phyloP scores from a whole-genome alignment of 2,113 vertebrate genomes.

The Nanorana parkeri region DNA sequence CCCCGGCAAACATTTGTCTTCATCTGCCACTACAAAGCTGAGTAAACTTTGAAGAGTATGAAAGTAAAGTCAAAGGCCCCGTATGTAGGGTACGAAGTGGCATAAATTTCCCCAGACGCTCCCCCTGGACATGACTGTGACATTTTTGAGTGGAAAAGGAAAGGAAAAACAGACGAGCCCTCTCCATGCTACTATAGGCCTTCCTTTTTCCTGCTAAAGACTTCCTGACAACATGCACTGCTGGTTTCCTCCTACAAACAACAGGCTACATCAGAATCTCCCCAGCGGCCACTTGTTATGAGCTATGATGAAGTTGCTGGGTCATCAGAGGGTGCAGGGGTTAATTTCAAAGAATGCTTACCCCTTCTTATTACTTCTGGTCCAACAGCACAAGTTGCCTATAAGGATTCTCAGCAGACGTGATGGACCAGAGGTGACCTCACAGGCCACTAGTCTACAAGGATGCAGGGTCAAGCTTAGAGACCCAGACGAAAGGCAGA shows the following conservation, averaged over 20 bases:
- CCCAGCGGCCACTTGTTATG: constrained; percentile 30
- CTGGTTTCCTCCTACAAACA: constrained; percentile 73
- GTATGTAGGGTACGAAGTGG: constrained; percentile 60
- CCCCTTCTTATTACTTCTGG: constrained; percentile 54
- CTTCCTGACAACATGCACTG: constrained; percentile 73
- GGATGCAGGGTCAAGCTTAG: not conserved
- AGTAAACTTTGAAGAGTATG: constrained; percentile 50
- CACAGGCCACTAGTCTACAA: not conserved
- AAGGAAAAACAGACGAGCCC: constrained; percentile 73
- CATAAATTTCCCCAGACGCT: constrained; percentile 63
- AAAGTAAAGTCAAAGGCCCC: constrained; percentile 60
- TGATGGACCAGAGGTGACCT: constrained; percentile 4
- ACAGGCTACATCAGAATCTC: constrained; percentile 67
- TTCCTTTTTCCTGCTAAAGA: constrained; percentile 76
- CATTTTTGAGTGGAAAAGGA: constrained; percentile 71
- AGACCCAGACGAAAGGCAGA: constrained; percentile 29
- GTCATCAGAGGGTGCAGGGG: constrained; percentile 26
- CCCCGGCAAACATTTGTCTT: constrained; percentile 7
- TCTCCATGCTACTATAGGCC: constrained; percentile 69
- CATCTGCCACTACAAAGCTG: constrained; percentile 8
- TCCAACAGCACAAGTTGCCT: constrained; percentile 30
- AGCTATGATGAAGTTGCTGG: constrained; percentile 41
- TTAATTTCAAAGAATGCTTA: constrained; percentile 32
- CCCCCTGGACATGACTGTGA: constrained; percentile 64
- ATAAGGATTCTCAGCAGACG: constrained; percentile 32